These are phyloP conservation scores for Stegodyphus dumicola DNA, from an alignment of 1,140 invertebrate genomes.

Conservation along the genomic window DNA sequence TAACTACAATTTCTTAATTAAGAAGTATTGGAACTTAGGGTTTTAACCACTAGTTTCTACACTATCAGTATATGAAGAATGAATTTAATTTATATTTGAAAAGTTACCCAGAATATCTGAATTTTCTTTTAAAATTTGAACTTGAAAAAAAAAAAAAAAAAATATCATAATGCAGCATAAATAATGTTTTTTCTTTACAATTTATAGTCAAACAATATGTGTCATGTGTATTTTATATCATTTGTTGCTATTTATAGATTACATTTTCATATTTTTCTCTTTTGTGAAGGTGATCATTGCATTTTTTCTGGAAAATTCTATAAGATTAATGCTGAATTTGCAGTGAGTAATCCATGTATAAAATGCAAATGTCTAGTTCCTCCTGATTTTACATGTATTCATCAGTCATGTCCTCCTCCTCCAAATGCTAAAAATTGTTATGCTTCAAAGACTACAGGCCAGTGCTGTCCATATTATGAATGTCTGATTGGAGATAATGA, in stretches of 20 bases:
- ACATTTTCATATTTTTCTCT: not conserved
- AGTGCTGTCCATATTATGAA: constrained; percentile 39
- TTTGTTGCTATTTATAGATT: not conserved
- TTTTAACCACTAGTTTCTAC: too few relatives aligned
- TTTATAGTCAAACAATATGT: too few relatives aligned
- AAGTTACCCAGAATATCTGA: too few relatives aligned
- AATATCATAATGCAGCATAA: too few relatives aligned
- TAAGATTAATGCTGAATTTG: constrained; percentile 11
- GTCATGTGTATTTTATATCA: too few relatives aligned
- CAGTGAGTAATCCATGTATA: constrained; percentile 27
- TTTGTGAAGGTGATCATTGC: constrained; percentile 15
- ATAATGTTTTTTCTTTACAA: too few relatives aligned
- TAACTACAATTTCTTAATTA: too few relatives aligned
- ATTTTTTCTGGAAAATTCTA: constrained; percentile 9
- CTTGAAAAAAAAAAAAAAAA: too few relatives aligned
- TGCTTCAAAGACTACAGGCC: not conserved
- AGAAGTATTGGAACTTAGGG: too few relatives aligned
- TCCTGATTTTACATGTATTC: constrained; percentile 39
- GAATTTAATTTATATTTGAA: too few relatives aligned
- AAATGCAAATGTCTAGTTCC: constrained; percentile 26
- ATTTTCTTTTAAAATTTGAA: too few relatives aligned
- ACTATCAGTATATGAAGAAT: too few relatives aligned
- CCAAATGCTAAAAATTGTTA: constrained; percentile 15
- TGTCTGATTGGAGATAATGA: not conserved
- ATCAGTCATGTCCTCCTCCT: constrained; percentile 14